Base-by-base conservation (phyloP, 2,113 vertebrate genomes). In the Anseranas semipalmata region DNA sequence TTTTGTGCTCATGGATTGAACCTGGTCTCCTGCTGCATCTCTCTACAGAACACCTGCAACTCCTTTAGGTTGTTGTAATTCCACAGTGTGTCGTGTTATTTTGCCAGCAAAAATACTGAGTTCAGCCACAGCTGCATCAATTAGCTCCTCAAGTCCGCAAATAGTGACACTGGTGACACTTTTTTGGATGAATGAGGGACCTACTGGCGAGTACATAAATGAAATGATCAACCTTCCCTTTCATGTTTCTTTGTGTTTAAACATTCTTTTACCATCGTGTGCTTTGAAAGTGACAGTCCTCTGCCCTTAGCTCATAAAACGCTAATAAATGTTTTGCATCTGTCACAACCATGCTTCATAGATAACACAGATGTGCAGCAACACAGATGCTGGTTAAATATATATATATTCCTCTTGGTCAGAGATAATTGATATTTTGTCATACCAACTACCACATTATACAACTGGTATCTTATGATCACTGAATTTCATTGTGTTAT, bases 61-160 rank as follows among this genome's bases (percentile, higher is more conserved):
- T 90, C 75, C 81, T 82, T 88, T 70, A 19, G 56, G 12, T 12
- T 53, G 56, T 59, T 93, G 85, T n/a, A 62, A 55, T 91, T 95
- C 97, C 88, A 24, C 84, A 59, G 45, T 22, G 11, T 18, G 41
- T 93, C 80, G 14, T 37, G 25, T 75, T 87, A 19, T 93, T 89
- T 95, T 97, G 95, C 95, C 96, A 72, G 41, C 85, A 97, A 96
- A 98, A 98, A 97, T 25, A 79, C 65, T 30, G 75, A 85, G 74
- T 90, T 96, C 88, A 94, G 87, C 76, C 92, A 65, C 98, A 98
- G 97, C 97, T 98, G 97, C 89, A 72, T 91, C 97, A 96, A 91
- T 98, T 97, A 97, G 93, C 95, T 93, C 94, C 89, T 91, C 72
- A 67, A 95, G 93, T 80, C 97, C 88, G 79, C 85, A 92, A 89